Evolutionary conservation across 2,797 vertebrate genomes (phyloP), one percentile per base, ranked within the genome.

Genomic region (Sebastes oblongus): DNA sequence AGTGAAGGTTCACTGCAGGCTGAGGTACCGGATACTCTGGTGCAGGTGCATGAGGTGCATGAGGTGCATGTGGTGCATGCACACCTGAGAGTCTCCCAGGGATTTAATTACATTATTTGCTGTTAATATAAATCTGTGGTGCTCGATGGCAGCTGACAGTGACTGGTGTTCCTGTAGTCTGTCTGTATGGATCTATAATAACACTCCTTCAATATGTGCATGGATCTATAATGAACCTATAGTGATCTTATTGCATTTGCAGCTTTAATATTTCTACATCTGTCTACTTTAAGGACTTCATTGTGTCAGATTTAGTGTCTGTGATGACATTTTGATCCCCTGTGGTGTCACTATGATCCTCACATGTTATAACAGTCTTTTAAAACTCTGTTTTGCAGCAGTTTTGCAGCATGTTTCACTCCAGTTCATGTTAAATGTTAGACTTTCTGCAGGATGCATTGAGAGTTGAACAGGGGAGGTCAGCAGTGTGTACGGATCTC

Each of bases 401-500:
- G n/a, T 59, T 39, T 42, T 52, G 34, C 11, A 9, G 3, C 58
- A 46, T 2, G 9, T 68, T 32, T 67, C 1, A 20, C 10, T 78
- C 14, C 11, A 14, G 10, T 14, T 7, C 29, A 29, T 8, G 39
- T 24, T 32, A 5, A 36, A 36, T 3, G 1, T 59, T 59, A 4
- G 66, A 70, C 20, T 20, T 24, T 3, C 3, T 13, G 18, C 46
- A 2, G 5, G 61, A 68, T 50, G 62, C 52, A n/a, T 18, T 59
- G 20, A 61, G 56, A 46, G 80, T 11, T 22, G 77, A 78, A 71
- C 81, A 50, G 86, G 75, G 69, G 72, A 79, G 83, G 86, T 83
- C 84, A 80, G 76, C 55, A 56, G 72, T 16, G 88, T 78, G 78
- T 81, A 36, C 0, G 8, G n/a, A 58, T 54, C 83, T 52, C 58